Evolutionary conservation across 2,888 invertebrate species (phyloP).

Genomic region (Drosophila nr. fundita): DNA sequence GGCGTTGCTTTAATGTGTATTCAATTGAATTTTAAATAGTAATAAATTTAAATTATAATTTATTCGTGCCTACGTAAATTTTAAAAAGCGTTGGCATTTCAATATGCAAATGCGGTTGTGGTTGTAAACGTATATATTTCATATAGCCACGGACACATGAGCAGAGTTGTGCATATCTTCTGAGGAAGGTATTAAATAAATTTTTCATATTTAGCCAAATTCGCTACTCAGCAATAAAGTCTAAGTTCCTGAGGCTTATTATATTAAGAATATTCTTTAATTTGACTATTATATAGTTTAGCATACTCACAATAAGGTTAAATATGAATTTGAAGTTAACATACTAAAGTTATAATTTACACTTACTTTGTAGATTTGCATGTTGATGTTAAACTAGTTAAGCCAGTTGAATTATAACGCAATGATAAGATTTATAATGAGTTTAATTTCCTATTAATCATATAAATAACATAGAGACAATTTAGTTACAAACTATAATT

Average conservation of each 20-base stretch:
- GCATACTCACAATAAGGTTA: not conserved
- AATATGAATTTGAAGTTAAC: not conserved
- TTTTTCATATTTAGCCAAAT: not conserved
- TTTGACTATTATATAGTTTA: not conserved
- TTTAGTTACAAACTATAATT: not conserved
- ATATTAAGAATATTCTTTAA: not conserved
- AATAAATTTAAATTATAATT: conserved; percentile 12
- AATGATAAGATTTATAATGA: not conserved
- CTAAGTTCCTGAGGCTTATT: not conserved
- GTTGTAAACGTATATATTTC: conserved; percentile 21
- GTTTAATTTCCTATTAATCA: not conserved
- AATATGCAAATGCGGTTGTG: conserved; percentile 24
- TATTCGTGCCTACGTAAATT: not conserved
- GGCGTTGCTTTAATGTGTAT: not conserved
- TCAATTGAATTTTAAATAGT: conserved; percentile 4
- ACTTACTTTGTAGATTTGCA: not conserved
- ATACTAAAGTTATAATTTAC: not conserved
- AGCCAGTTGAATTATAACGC: not conserved
- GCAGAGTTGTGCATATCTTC: not conserved
- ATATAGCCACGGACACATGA: conserved; percentile 8
- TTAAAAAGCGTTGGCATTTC: not conserved
- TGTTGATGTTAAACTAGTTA: not conserved
- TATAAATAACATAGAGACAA: not conserved
- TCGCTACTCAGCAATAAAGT: not conserved
- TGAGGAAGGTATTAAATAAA: conserved; percentile 5